Conservation (phyloP, 1,140 invertebrate species). For the Temnothorax nylanderi region DNA sequence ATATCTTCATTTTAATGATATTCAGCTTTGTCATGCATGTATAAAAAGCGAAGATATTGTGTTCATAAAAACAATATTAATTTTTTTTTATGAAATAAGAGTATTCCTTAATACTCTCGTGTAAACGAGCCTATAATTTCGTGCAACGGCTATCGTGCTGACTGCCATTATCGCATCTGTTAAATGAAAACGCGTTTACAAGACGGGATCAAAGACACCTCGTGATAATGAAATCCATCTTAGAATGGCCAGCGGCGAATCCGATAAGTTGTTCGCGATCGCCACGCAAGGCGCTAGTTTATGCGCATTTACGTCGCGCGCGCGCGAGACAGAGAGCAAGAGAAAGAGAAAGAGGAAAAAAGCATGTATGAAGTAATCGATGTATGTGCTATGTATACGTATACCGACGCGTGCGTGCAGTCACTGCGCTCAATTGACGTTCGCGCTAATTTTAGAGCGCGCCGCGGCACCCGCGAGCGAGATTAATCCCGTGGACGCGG, state of each 20-base stretch:
- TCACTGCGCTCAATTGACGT: conserved; percentile 48
- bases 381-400: conserved; percentile 8
- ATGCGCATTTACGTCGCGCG: conserved; percentile 26
- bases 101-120: neutral
- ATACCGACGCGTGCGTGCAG: conserved; percentile 43
- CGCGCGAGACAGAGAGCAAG: neutral
- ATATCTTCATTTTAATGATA: neutral
- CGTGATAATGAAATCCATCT: conserved; percentile 26
- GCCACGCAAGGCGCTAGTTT: conserved; percentile 17
- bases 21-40: neutral
- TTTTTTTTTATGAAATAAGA: neutral
- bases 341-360: neutral
- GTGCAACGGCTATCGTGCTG: neutral
- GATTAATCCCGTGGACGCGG: conserved; percentile 66
- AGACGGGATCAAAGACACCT: conserved; percentile 24
- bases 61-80: neutral
- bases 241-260: conserved; percentile 14
- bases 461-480: conserved; percentile 45
- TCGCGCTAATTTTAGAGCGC: conserved; percentile 69
- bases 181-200: neutral
- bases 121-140: conserved; percentile 18
- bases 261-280: conserved; percentile 30
- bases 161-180: conserved; percentile 11
- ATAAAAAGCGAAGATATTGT: neutral
- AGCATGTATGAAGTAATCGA: conserved; percentile 51